phyloP scores from a whole-genome alignment of 2,797 vertebrate genomes.

The Pristis pectinata region DNA sequence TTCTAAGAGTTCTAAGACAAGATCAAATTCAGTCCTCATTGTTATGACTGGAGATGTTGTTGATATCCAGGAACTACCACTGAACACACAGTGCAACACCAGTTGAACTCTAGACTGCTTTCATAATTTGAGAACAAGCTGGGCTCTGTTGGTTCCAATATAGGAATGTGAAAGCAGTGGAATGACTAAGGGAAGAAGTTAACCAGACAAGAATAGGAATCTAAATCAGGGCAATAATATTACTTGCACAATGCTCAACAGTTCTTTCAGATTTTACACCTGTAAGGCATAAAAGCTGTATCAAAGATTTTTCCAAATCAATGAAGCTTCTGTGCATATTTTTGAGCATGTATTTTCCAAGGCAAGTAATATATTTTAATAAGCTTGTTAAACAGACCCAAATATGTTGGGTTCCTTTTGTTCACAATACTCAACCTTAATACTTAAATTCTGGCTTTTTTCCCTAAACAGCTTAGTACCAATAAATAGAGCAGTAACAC shows the following conservation, averaged over 20 bases:
- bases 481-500: not conserved
- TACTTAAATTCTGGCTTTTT: not conserved
- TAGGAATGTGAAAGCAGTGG: constrained; percentile 56
- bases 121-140: constrained; percentile 49
- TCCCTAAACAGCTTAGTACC: not conserved
- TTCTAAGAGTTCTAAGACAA: constrained; percentile 39
- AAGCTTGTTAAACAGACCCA: not conserved
- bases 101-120: constrained; percentile 47
- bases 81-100: constrained; percentile 50
- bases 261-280: not conserved
- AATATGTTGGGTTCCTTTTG: not conserved
- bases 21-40: constrained; percentile 46
- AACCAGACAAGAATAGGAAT: constrained; percentile 55
- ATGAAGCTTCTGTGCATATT: not conserved
- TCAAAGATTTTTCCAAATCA: not conserved
- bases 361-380: not conserved
- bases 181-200: constrained; percentile 50
- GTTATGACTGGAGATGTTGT: constrained; percentile 48
- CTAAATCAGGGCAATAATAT: constrained; percentile 46
- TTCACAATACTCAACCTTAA: not conserved
- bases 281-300: not conserved
- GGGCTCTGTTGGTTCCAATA: constrained; percentile 54
- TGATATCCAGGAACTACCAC: constrained; percentile 49
- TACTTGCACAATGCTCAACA: not conserved
- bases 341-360: not conserved